Evolutionary conservation across 92 coral and sea anemone genomes (phyloP), one percentile per base, ranked within the genome.

Genomic region (Scolanthus callimorphus): DNA sequence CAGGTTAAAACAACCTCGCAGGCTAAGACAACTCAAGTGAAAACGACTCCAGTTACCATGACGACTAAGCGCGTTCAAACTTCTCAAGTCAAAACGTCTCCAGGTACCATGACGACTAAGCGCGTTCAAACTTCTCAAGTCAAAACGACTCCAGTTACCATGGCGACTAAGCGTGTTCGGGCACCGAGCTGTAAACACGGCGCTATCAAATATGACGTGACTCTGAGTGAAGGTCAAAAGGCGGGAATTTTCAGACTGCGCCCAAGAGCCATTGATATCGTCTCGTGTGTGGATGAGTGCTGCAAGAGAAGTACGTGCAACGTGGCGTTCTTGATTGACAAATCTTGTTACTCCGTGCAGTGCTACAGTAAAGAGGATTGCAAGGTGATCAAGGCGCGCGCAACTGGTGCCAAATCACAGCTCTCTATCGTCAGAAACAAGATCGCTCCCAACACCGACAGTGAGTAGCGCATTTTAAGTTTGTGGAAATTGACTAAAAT

Each of bases 331-430:
- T 62, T 89, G 22, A 86, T 83, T 1, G 99, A 88, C 0, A 63
- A 76, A 12, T 82, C 92, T 34, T 94, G 99, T 62, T 89, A 94
- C 62, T 84, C 96, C 0, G 97, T 94, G 38, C 65, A 77, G 17
- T 94, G 99, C 51, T 76, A 69, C 50, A 76, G 78, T 17, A 60
- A 59, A 29, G 96, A 89, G 66, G 79, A 86, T 27, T 94, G 99
- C 44, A 69, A 74, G 4, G 78, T 96, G 0, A 63, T 74, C 3
- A 84, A 67, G 47, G 78, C 71, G 59, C 55, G 55, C 8, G 60
- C 84, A 0, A 49, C 63, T 8, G 55, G 23, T 4, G 65, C 70
- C 41, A 63, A 51, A 20, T 88, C 95, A 23, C 65, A 61, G 73
- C 75, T 88, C 31, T 67, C 90, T 15, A 71, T 77, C 38, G 84